phyloP scores from a whole-genome alignment of 2,797 vertebrate species.

The Todus mexicanus region DNA sequence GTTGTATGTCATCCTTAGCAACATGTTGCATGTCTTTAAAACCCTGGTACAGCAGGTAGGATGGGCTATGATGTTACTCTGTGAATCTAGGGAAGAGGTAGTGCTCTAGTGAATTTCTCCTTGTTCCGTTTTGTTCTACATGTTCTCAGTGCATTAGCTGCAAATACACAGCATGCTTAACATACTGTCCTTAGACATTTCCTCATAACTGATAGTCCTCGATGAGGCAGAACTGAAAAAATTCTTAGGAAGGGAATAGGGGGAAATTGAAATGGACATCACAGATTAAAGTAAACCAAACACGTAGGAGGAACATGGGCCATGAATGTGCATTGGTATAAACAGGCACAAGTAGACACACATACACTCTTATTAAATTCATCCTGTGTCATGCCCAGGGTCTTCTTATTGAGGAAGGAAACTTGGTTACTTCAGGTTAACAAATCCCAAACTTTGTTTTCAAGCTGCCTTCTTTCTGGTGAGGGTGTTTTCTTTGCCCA shows the following conservation, averaged over 20 bases:
- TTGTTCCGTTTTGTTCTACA: accelerated
- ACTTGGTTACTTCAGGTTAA: too few species aligned
- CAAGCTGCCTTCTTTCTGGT: not conserved
- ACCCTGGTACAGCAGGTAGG: not conserved
- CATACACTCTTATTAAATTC: not conserved
- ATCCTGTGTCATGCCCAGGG: not conserved
- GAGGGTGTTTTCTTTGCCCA: not conserved
- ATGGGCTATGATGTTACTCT: not conserved
- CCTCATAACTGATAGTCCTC: not conserved
- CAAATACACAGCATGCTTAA: not conserved
- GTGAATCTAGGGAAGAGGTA: not conserved
- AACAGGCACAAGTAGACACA: not conserved
- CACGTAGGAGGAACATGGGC: accelerated
- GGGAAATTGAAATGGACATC: not conserved
- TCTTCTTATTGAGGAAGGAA: too few species aligned
- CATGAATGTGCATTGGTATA: not conserved
- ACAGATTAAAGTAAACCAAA: not conserved
- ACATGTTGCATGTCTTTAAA: not conserved
- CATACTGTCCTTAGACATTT: not conserved
- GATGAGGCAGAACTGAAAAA: not conserved
- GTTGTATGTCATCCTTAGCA: not conserved
- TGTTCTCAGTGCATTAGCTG: not conserved
- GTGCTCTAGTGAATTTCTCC: not conserved
- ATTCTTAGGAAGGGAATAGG: not conserved
- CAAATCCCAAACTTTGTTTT: not conserved